Evolutionary conservation across 2,888 invertebrate species (phyloP), one percentile per base, ranked within the genome.

Genomic region (Drosophila testacea): DNA sequence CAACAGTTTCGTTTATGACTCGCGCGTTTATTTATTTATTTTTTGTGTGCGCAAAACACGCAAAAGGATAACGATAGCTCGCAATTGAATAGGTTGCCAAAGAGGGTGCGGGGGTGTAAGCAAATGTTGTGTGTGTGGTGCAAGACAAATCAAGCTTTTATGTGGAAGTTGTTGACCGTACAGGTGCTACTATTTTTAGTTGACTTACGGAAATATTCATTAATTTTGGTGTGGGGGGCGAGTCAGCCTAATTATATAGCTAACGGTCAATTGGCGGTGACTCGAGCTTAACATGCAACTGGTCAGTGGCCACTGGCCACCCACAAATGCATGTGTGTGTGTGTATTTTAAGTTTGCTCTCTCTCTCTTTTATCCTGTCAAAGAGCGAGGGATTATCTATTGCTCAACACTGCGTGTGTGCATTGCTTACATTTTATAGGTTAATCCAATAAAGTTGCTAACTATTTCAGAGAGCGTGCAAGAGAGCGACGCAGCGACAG

Each of bases 391-490:
- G 42, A 51, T 62, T 64, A 73, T 73, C 76, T 69, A 63, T 76
- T 36, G n/a, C 30, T 50, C 39, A 9, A 11, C 27, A n/a, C 41
- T 54, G 36, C 54, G 41, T 22, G 44, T 56, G 39, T 32, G 50
- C 64, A 64, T 48, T 57, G 67, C 71, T 74, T 56, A 68, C 74
- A 55, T 50, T 65, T 65, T 75, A 61, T 69, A 59, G 71, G 73
- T 70, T 85, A 85, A 85, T 78, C 83, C 83, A 83, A 83, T 81
- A 76, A 73, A 81, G 75, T 78, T 77, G 75, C 73, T 70, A 83
- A 72, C 79, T 62, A 73, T 76, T 83, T 72, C 78, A 83, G 76
- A 73, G 79, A 80, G 73, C 56, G 63, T 47, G 51, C 67, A 22
- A 22, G 68, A 74, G 71, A 69, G 80, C 67, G 52, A 64, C 65